Evolutionary conservation across 2,113 vertebrate genomes (phyloP).

Genomic region (Trogon melanurus): DNA sequence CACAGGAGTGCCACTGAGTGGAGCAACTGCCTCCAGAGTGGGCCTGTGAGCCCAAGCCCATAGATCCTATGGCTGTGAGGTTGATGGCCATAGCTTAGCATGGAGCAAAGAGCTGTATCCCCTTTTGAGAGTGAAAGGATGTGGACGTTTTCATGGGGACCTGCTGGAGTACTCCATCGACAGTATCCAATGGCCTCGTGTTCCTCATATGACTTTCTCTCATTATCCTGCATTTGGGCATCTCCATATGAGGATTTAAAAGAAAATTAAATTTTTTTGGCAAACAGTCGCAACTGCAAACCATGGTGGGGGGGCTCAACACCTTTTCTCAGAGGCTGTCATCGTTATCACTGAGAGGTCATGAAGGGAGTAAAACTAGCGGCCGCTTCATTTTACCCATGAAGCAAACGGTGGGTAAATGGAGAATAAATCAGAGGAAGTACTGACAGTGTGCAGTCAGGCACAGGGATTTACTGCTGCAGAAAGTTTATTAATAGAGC

Average conservation of each 20-base stretch:
- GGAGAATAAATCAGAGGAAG: constrained; percentile 54
- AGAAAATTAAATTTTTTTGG: not conserved
- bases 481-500: constrained; percentile 55
- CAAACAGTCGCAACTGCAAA: not conserved
- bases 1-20: rapidly evolving
- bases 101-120: not conserved
- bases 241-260: not conserved
- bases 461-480: constrained; percentile 15
- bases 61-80: not conserved
- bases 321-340: not conserved
- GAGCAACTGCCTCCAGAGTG: not conserved
- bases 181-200: rapidly evolving
- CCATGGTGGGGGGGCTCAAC: not conserved
- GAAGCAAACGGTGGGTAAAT: constrained; percentile 13
- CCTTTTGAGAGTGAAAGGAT: not conserved
- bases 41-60: not conserved
- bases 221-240: not conserved
- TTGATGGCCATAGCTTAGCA: not conserved
- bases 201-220: not conserved
- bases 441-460: constrained; percentile 33
- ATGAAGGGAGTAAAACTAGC: not conserved
- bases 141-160: not conserved
- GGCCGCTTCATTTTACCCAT: not conserved
- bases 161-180: not conserved
- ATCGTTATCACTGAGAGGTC: not conserved